A percentile compares a stretch with the other conserved stretches of the same genome.
phyloP scores from a whole-genome alignment of 2,888 invertebrate genomes.

The Torymus texanus region DNA sequence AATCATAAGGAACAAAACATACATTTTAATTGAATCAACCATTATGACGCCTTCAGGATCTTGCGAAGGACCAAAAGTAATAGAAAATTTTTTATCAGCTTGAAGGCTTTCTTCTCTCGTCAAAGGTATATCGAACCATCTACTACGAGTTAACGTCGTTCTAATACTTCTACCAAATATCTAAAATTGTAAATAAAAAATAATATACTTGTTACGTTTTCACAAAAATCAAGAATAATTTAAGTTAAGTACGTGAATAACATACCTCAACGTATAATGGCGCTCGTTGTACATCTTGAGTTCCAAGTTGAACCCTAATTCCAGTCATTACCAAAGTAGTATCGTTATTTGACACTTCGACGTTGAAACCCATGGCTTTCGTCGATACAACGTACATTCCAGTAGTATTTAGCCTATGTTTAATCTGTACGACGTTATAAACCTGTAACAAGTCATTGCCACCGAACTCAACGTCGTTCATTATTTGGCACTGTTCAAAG shows the following conservation, averaged over 20 bases:
- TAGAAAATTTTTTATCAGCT: slow-evolving; percentile 91
- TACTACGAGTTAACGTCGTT: slow-evolving; percentile 83
- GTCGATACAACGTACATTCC: slow-evolving; percentile 96
- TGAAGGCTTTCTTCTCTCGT: slow-evolving; percentile 94
- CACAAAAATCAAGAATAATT: slow-evolving; percentile 1
- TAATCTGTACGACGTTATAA: slow-evolving; percentile 94
- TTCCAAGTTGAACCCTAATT: slow-evolving; percentile 89
- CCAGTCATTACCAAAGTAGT: slow-evolving; percentile 93
- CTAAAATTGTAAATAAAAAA: slow-evolving; percentile 66
- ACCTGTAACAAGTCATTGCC: slow-evolving; percentile 96
- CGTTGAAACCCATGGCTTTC: slow-evolving; percentile 90
- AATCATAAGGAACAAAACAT: slow-evolving; percentile 59
- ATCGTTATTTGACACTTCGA: slow-evolving; percentile 92
- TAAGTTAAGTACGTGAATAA: background rate
- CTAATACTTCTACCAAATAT: slow-evolving; percentile 84
- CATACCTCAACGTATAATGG: slow-evolving; percentile 85
- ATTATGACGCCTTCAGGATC: slow-evolving; percentile 92
- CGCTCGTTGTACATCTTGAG: slow-evolving; percentile 86
- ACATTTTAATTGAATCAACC: slow-evolving; percentile 94
- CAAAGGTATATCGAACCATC: slow-evolving; percentile 97
- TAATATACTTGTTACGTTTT: slow-evolving; percentile 4
- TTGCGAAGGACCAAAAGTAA: slow-evolving; percentile 89
- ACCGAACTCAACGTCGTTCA: slow-evolving; percentile 95
- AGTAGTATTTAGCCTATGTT: slow-evolving; percentile 89
- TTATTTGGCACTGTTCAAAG: slow-evolving; percentile 94